These are phyloP conservation scores for Daktulosphaira vitifoliae DNA, from an alignment of 1,140 invertebrate species.

Conservation along the genomic window DNA sequence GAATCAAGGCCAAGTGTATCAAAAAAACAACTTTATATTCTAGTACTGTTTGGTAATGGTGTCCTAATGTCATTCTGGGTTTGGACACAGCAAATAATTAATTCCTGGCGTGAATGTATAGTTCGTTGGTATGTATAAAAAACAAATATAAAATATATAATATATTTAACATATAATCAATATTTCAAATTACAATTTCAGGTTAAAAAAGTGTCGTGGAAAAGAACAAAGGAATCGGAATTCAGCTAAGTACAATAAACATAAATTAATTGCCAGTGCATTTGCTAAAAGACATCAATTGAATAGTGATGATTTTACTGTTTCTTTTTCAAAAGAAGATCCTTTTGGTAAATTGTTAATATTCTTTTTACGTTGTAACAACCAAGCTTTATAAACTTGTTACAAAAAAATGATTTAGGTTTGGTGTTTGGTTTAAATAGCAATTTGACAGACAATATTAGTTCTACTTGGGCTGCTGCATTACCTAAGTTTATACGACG, in stretches of 20 bases:
- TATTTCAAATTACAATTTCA: slow-evolving; percentile 25
- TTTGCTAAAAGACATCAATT: slow-evolving; percentile 81
- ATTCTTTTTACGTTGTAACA: too few relatives aligned
- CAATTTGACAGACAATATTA: slow-evolving; percentile 57
- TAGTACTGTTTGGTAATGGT: slow-evolving; percentile 72
- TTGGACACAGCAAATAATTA: slow-evolving; percentile 72
- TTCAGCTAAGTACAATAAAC: slow-evolving; percentile 67
- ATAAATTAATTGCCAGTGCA: slow-evolving; percentile 82
- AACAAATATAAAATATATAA: too few relatives aligned
- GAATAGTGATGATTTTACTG: slow-evolving; percentile 64
- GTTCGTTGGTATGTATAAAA: slow-evolving; percentile 12
- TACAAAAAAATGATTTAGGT: slow-evolving; percentile 40
- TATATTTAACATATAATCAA: too few relatives aligned
- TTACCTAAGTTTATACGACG: slow-evolving; percentile 75
- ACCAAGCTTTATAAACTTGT: not conserved
- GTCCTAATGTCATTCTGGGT: slow-evolving; percentile 88
- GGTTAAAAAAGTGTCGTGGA: slow-evolving; percentile 38
- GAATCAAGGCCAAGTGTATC: slow-evolving; percentile 66
- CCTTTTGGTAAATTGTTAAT: slow-evolving; percentile 57
- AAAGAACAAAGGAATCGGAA: slow-evolving; percentile 57
- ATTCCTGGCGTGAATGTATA: slow-evolving; percentile 55
- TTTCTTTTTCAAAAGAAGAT: slow-evolving; percentile 78
- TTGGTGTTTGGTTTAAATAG: slow-evolving; percentile 77
- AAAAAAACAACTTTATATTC: slow-evolving; percentile 68
- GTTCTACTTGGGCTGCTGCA: slow-evolving; percentile 79